Percentiles rank a stretch among this genome's conserved stretches.
Conservation (phyloP, 1,140 invertebrate genomes). For the Anastatus disparis region DNA sequence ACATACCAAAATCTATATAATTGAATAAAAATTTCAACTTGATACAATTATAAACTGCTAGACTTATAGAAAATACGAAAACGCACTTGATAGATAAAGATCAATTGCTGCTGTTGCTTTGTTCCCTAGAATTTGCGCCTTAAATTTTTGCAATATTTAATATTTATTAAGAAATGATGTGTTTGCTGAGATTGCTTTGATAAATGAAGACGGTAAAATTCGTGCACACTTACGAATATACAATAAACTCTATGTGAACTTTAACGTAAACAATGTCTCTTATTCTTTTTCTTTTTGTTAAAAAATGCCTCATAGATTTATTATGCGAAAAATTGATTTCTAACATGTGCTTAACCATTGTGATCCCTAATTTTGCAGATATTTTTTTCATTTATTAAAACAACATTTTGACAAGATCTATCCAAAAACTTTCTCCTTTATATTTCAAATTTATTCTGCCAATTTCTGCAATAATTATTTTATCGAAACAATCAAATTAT, state of each 20-base stretch:
- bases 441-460: too few species aligned
- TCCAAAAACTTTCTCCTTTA: too few species aligned
- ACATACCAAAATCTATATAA: too few species aligned
- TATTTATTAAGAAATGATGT: conserved; percentile 59
- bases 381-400: conserved; percentile 29
- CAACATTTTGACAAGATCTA: too few species aligned
- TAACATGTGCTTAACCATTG: conserved; percentile 5
- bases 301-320: conserved; percentile 63
- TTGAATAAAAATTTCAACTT: too few species aligned
- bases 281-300: conserved; percentile 52
- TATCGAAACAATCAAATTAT: too few species aligned
- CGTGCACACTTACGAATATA: conserved; percentile 47
- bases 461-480: too few species aligned
- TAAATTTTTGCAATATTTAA: conserved; percentile 55
- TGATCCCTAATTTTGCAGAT: too few species aligned
- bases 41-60: too few species aligned
- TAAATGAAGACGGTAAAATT: conserved; percentile 57
- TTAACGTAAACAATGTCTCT: conserved; percentile 61
- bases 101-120: too few species aligned
- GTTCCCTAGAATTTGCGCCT: conserved; percentile 41
- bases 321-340: conserved; percentile 57
- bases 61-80: too few species aligned
- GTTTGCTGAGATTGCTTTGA: conserved; percentile 59
- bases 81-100: too few species aligned
- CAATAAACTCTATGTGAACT: conserved; percentile 43